Base-by-base conservation (phyloP, 2,113 vertebrate genomes). In the Sitta europaea region DNA sequence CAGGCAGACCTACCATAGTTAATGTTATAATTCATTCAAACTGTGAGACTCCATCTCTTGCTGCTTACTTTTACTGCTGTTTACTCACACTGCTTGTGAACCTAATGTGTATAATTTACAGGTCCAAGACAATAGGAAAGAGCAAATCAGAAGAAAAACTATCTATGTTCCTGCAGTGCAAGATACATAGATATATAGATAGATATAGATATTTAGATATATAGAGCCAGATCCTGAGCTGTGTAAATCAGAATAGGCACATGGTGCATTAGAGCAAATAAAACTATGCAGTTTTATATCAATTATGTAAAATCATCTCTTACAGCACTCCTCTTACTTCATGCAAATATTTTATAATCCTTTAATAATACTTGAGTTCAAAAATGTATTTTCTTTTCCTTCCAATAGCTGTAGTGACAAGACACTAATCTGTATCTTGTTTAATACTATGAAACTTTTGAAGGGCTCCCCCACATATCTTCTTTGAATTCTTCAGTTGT, bases 51-150 rank as follows among this genome's bases (percentile, higher is more conserved):
- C 77, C 27, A 25, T 87, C 59, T 92, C 82, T 92, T 84, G 63
- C 86, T 96, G 79, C 84, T 96, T 96, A 80, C 79, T 90, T 93
- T 57, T 53, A 72, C 53, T 81, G 63, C n/a, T n/a, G n/a, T n/a
- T n/a, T n/a, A n/a, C n/a, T n/a, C n/a, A n/a, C 68, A 67, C 61
- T 86, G 51, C 45, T 88, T 54, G 72, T 72, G 79, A 90, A 86
- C 36, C 27, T 75, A 76, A 71, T 84, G 66, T 61, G 33, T 93
- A 55, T 88, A 80, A 96, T 96, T 86, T 93, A 94, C 79, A 78
- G 68, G n/a, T 73, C 38, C 21, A 63, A 86, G 86, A 94, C 53
- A 89, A 89, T 11, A 80, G n/a, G 59, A 90, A 92, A 88, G 59
- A 92, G 14, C 14, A 63, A 92, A 58, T 88, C 63, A 68, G 67